These are phyloP conservation scores for Caenorhabditis parvicauda DNA, from an alignment of 2,888 invertebrate genomes.

Conservation along the genomic window DNA sequence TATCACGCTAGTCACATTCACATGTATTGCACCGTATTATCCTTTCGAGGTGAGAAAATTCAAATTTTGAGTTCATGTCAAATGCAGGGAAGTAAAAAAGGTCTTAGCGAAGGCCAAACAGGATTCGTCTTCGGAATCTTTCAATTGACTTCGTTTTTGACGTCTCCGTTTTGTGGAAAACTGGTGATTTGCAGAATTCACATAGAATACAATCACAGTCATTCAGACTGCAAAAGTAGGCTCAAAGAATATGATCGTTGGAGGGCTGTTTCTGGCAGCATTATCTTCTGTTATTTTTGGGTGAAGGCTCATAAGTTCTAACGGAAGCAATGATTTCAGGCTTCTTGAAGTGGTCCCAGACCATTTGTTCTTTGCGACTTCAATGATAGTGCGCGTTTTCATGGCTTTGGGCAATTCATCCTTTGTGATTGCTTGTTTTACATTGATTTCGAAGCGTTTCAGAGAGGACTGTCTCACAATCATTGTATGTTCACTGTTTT, in stretches of 20 bases:
- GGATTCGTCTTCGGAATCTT: slow-evolving; percentile 63
- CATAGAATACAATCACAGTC: neutral
- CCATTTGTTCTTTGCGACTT: slow-evolving; percentile 53
- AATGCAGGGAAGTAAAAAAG: too few species aligned
- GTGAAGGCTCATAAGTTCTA: slow-evolving; percentile 18
- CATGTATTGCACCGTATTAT: too few species aligned
- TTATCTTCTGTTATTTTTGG: slow-evolving; percentile 81
- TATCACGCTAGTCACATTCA: too few species aligned
- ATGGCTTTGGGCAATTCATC: slow-evolving; percentile 62
- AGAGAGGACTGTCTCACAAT: slow-evolving; percentile 64
- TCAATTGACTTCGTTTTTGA: slow-evolving; percentile 60
- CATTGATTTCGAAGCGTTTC: slow-evolving; percentile 65
- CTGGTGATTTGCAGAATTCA: slow-evolving; percentile 44
- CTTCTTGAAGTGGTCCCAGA: slow-evolving; percentile 61
- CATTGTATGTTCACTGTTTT: slow-evolving; percentile 63
- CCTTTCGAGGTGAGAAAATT: too few species aligned
- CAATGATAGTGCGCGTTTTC: slow-evolving; percentile 52
- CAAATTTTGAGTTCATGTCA: too few species aligned
- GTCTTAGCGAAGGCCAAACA: slow-evolving; percentile 55
- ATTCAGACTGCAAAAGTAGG: slow-evolving; percentile 75
- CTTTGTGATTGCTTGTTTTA: slow-evolving; percentile 64
- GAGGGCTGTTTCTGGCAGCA: slow-evolving; percentile 80
- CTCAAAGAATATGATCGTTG: slow-evolving; percentile 78
- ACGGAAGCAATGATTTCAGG: slow-evolving; percentile 32
- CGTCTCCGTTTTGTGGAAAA: slow-evolving; percentile 61